Evolutionary conservation across 1,140 invertebrate species (phyloP).

Genomic region (Phymorhynchus buccinoides): DNA sequence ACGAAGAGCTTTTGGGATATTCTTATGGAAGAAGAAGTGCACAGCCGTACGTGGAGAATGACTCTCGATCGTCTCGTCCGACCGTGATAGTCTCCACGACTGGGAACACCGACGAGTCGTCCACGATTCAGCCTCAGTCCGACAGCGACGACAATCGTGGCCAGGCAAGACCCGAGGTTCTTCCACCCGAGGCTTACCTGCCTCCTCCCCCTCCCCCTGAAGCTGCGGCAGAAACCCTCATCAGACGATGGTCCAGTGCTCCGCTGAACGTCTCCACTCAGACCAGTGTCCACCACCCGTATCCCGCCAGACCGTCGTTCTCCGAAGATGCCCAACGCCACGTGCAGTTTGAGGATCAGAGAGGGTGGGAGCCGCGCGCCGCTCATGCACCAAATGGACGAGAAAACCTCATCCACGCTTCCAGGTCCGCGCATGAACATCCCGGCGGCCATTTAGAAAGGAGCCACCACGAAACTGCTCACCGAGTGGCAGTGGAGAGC

Average conservation of each 20-base stretch:
- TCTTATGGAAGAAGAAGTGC: not conserved
- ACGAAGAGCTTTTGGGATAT: not conserved
- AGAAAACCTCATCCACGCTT: no score
- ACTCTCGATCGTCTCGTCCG: no score
- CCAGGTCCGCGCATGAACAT: no score
- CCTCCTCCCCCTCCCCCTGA: no score
- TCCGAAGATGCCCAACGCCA: not conserved
- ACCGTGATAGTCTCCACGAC: no score
- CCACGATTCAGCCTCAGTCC: not conserved
- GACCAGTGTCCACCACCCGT: not conserved
- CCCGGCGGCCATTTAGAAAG: not conserved
- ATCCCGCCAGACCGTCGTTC: not conserved
- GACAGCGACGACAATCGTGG: not conserved
- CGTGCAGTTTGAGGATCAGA: not conserved
- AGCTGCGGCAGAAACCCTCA: no score
- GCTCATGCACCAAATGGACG: no score
- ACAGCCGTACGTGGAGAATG: no score
- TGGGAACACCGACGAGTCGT: not conserved
- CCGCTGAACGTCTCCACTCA: not conserved
- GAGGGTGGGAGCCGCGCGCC: not conserved
- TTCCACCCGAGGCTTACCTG: not conserved
- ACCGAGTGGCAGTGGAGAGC: not conserved
- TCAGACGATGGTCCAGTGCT: not conserved
- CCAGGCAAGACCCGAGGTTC: not conserved
- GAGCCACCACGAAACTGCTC: not conserved